Conservation (phyloP, 35 echinoderm and acorn worm genomes). For the Antedon bifida region DNA sequence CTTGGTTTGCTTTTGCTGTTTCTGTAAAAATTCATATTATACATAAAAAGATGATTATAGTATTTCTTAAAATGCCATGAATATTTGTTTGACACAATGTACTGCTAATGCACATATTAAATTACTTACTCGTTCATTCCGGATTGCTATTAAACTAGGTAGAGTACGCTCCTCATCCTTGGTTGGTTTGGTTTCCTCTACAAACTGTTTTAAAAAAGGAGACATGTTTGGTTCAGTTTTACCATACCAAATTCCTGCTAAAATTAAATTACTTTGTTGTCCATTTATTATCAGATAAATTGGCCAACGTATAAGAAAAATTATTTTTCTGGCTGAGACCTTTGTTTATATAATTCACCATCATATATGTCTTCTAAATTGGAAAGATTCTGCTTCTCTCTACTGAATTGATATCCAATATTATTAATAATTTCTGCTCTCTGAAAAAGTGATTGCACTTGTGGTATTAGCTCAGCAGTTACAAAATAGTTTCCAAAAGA, state of each 20-base stretch:
- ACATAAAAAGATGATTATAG: too few species aligned
- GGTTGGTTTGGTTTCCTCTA: too few species aligned
- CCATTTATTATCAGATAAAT: not conserved
- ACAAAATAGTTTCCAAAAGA: not conserved
- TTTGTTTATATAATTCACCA: not conserved
- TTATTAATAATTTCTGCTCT: not conserved
- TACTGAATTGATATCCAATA: not conserved
- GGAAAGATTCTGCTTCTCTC: not conserved
- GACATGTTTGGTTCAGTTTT: constrained; percentile 37
- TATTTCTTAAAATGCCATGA: too few species aligned
- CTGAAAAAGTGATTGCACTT: not conserved
- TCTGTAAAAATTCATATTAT: too few species aligned
- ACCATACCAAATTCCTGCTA: constrained; percentile 61
- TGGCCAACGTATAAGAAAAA: constrained; percentile 38
- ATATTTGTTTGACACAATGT: too few species aligned
- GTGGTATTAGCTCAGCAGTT: not conserved
- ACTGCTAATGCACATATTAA: too few species aligned
- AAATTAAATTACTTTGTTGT: constrained; percentile 1
- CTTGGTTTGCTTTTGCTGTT: too few species aligned
- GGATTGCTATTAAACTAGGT: too few species aligned
- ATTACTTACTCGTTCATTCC: too few species aligned
- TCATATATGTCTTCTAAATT: not conserved
- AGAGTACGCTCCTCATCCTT: too few species aligned
- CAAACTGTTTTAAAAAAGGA: constrained; percentile 32
- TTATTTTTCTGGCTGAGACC: not conserved